Conservation (phyloP, 2,797 vertebrate species). For the Harpagifer antarcticus region DNA sequence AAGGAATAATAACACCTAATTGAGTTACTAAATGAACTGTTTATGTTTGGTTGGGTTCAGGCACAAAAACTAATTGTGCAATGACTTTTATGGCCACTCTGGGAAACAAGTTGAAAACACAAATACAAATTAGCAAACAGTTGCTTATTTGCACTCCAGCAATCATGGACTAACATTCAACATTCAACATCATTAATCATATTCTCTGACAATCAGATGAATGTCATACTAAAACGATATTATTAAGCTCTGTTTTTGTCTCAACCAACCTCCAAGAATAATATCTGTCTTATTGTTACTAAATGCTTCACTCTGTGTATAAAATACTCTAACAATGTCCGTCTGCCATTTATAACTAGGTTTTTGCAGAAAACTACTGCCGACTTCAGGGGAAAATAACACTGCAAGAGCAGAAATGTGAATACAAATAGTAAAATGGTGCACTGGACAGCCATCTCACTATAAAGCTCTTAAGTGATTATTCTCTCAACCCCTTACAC, state of each 20-base stretch:
- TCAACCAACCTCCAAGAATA: not conserved
- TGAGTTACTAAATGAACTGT: not conserved
- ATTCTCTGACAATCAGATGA: not conserved
- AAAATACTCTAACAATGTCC: not conserved
- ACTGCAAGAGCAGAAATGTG: too few relatives aligned
- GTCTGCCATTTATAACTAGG: not conserved
- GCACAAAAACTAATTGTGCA: not conserved
- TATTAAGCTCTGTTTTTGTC: constrained; percentile 4
- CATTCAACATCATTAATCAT: not conserved
- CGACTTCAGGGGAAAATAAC: too few relatives aligned
- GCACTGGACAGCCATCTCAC: too few relatives aligned
- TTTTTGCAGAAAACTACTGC: not conserved
- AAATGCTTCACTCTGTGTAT: not conserved
- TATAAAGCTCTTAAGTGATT: not conserved
- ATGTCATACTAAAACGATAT: not conserved
- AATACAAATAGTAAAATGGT: too few relatives aligned
- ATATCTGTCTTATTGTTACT: not conserved
- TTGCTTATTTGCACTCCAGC: not conserved
- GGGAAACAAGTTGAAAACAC: not conserved
- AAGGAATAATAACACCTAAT: not conserved
- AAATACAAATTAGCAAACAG: not conserved
- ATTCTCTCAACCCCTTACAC: not conserved
- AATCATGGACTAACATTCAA: not conserved
- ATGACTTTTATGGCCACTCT: not conserved
- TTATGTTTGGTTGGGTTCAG: not conserved